Evolutionary conservation across 1,140 invertebrate species (phyloP), one percentile per base, ranked within the genome.

Genomic region (Zaprionus tsacasi): DNA sequence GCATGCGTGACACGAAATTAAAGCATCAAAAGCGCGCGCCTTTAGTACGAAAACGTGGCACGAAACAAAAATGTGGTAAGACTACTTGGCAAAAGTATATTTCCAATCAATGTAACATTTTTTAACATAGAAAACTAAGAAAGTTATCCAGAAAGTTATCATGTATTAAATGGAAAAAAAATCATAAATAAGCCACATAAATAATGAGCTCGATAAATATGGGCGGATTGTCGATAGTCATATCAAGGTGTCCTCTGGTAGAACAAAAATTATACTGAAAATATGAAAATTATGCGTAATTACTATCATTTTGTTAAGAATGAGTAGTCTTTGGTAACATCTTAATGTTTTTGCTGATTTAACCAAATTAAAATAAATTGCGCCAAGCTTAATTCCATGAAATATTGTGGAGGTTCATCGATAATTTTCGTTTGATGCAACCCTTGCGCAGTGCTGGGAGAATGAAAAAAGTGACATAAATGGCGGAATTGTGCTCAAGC

Each of bases 401-500:
- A 33, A 45, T 43, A 12, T 27, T 27, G 67, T 43, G 72, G 72
- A 27, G 72, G 72, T 5, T 13, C 1, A 30, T 50, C 76, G 67
- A 82, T 82, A 52, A 54, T 52, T 65, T 78, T 15, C 27, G 12
- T 33, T 25, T 25, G 10, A 45, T 54, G n/a, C 63, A 66, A 54
- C 63, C 21, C 56, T 74, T 43, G 70, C 56, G 15, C 58, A 55
- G 58, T 40, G 66, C 73, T 77, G 76, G 68, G 81, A 85, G 85
- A 81, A 89, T 83, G 81, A 90, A 86, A 89, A 89, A 90, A 91
- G 73, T 91, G 88, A 91, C 83, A 91, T 82, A 91, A 91, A 91
- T 91, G 88, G 88, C 88, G 88, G 88, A 83, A 82, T 78, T 76
- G 75, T 88, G 73, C 72, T 91, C 81, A 81, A 91, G 88, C 88